Evolutionary conservation across 2,888 invertebrate genomes (phyloP).

Genomic region (Metalampra italica): DNA sequence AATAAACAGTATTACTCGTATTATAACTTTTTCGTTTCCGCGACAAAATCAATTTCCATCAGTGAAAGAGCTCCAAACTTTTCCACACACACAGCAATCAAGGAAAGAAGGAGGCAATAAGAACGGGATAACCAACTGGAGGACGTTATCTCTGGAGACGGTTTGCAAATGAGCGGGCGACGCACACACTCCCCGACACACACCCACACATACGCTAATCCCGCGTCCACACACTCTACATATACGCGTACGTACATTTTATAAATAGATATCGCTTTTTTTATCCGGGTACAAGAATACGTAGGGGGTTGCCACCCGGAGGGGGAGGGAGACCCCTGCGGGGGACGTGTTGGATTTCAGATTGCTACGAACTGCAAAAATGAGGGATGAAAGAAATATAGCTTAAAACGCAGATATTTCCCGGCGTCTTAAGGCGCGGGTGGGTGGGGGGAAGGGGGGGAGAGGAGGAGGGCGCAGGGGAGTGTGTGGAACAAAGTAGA

Average conservation of each 20-base stretch:
- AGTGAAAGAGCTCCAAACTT: constrained; percentile 63
- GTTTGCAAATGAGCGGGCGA: constrained; percentile 76
- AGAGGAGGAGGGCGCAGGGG: constrained; percentile 43
- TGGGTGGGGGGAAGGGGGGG: constrained; percentile 44
- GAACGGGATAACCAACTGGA: constrained; percentile 75
- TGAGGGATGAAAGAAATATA: constrained; percentile 81
- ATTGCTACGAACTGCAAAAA: constrained; percentile 81
- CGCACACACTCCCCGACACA: constrained; percentile 46
- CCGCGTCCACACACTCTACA: constrained; percentile 60
- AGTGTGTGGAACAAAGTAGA: constrained; percentile 78
- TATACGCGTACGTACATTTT: constrained; percentile 72
- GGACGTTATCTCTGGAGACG: constrained; percentile 77
- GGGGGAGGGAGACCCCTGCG: constrained; percentile 63
- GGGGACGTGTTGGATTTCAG: constrained; percentile 79
- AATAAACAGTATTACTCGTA: constrained; percentile 52
- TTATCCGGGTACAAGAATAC: constrained; percentile 76
- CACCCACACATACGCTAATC: constrained; percentile 58
- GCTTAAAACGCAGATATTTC: constrained; percentile 80
- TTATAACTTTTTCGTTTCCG: constrained; percentile 60
- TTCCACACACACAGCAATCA: constrained; percentile 73
- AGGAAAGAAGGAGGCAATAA: constrained; percentile 73
- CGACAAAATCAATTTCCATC: constrained; percentile 67
- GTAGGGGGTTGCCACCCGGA: constrained; percentile 63
- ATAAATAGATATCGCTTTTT: constrained; percentile 79
- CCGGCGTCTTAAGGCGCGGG: constrained; percentile 75